Evolutionary conservation across 92 coral and sea anemone genomes (phyloP).

Genomic region (Porites evermanni): DNA sequence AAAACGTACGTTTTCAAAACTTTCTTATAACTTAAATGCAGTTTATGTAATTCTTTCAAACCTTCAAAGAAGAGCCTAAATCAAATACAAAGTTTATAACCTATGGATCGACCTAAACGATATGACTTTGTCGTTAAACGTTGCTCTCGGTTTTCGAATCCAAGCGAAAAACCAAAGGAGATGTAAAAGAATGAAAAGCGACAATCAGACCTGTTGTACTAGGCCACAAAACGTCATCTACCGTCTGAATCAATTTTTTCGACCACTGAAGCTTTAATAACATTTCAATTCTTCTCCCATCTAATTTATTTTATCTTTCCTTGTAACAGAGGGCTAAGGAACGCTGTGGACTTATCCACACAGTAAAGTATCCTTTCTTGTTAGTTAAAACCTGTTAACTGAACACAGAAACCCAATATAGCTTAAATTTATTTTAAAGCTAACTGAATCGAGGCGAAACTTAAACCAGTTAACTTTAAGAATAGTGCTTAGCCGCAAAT

Average conservation of each 20-base stretch:
- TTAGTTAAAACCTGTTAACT: background rate
- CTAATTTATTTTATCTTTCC: conserved; percentile 9
- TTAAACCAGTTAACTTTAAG: too few relatives aligned
- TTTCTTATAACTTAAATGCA: too few relatives aligned
- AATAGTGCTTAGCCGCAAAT: too few relatives aligned
- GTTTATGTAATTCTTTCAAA: background rate
- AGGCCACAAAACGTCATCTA: background rate
- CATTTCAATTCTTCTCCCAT: background rate
- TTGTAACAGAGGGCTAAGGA: conserved; percentile 36
- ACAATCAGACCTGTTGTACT: too few relatives aligned
- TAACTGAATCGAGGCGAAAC: too few relatives aligned
- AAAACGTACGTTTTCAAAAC: too few relatives aligned
- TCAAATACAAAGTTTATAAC: background rate
- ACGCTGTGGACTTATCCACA: conserved; percentile 37
- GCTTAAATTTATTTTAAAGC: too few relatives aligned
- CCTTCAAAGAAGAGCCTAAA: background rate
- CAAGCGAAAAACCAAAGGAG: too few relatives aligned
- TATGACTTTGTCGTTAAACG: too few relatives aligned
- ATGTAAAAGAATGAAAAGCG: too few relatives aligned
- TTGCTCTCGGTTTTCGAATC: too few relatives aligned
- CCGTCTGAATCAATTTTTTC: background rate
- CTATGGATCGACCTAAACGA: background rate
- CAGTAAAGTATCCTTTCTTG: conserved; percentile 41
- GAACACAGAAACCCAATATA: too few relatives aligned
- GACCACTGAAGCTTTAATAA: background rate